Base-by-base conservation (phyloP, 2,888 invertebrate genomes). In the Yponomeuta evonymella region DNA sequence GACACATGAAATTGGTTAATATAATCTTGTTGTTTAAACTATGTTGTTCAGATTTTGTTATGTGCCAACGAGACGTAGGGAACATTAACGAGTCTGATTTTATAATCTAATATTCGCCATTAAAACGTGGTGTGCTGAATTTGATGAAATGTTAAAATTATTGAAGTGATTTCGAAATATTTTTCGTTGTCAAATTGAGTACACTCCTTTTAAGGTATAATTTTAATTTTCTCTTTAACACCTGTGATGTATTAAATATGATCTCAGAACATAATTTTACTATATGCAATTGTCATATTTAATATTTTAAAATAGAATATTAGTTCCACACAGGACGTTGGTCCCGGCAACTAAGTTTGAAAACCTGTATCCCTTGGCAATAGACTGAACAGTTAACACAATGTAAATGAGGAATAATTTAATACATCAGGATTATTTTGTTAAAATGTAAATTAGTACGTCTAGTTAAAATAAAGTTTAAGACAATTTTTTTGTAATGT, bases 171-270 rank as follows among this genome's bases (percentile, higher is more conserved):
- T 43, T 67, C 5, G 36, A 58, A 58, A 67, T 43, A 12, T 67
- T 15, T 15, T 67, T 67, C 33, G 15, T 8, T 63, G 23, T 63
- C 70, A 63, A 10, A 43, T 72, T 72, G 71, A 71, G 70, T 69
- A 70, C 72, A 73, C 69, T 72, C 33, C 70, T 73, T 72, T 30
- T 58, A 15, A 58, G 67, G 69, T 72, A 71, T 75, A 76, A 73
- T 73, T 75, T 73, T 76, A 74, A 74, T 76, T 73, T 87, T 85
- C 90, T 88, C 88, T 90, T 86, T 89, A 92, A 93, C 93, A 93
- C 93, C 94, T 94, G 94, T 94, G 94, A 94, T 94, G 94, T 94
- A 93, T 94, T 94, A 93, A 93, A 93, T 93, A 93, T 94, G 94
- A 94, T 94, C 93, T 93, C 93, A 93, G 88, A 89, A 90, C 87